Evolutionary conservation across 2,888 invertebrate species (phyloP), one percentile per base, ranked within the genome.

Genomic region (Eretmocerus hayati): DNA sequence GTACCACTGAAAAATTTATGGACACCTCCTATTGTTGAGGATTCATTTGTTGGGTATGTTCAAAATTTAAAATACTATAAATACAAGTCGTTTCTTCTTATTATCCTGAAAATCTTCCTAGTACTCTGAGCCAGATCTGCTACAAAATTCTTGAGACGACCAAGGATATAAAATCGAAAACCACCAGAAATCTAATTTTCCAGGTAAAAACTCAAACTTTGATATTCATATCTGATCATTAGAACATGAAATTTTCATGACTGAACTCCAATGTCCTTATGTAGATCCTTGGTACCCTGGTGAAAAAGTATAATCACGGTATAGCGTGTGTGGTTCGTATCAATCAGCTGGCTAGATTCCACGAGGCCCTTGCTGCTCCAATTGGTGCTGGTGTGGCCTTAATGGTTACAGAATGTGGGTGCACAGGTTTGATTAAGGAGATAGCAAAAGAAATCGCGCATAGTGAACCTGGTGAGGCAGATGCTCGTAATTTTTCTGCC

Each of bases 221-320:
- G 16, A 15, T 21, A 3, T 23, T 19, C 18, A 8, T n/a, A 33
- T 23, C 6, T 36, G 31, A 39, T 35, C 1, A 30, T 4, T 40
- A 15, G 9, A 4, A 30, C 13, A 40, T 40, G 18, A 26, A 40
- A 46, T 2, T 22, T 5, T 42, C 22, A 23, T 2, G 19, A 18
- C 1, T 19, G 15, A 23, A n/a, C n/a, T 31, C 5, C 30, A 45
- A 18, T 20, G 21, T 15, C 16, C 9, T 47, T 39, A 45, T 55
- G 5, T 85, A 89, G 76, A 80, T 92, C 32, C 75, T 94, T 50
- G 91, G 90, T 13, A 77, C 81, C 3, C 77, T 91, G 37, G 81
- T 92, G 18, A 90, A 87, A 66, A 81, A 80, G 42, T 90, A 90
- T 66, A 89, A 87, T 65, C 90, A 93, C 72, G 87, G 87, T 1